Base-by-base conservation (phyloP, 2,113 vertebrate genomes). In the Aptenodytes forsteri region DNA sequence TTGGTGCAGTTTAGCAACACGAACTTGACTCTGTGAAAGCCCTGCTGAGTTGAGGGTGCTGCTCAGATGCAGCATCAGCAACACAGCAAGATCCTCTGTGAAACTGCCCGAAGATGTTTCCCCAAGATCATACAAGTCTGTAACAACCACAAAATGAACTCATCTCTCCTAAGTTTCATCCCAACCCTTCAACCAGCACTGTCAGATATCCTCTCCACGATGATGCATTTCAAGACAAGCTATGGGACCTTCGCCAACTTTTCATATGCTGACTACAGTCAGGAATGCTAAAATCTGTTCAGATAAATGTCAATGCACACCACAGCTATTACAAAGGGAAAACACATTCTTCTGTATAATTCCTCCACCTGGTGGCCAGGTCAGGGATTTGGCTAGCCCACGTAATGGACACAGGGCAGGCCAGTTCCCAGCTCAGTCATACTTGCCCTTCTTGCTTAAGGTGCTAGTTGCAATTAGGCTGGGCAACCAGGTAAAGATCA, bases 281-380 rank as follows among this genome's bases (percentile, higher is more conserved):
- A 82, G 61, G 54, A 76, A 44, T 12, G 21, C 10, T 76, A 5
- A 64, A 84, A 38, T 14, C 1, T 49, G 0, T 69, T 69, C n/a
- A 16, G 19, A 26, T 17, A 62, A 87, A 73, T 14, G 9, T 5
- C 38, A 44, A 6, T 20, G 36, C 30, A 56, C 18, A 14, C 0
- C 0, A 7, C 9, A 66, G 34, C 34, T 61, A 38, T 42, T 61
- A 54, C 1, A 12, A 67, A 91, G 7, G 40, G 23, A 89, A 78
- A 89, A 46, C 5, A 20, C 1, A 44, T 91, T 93, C 13, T 55
- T 93, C 70, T 96, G 95, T 91, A 16, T 95, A 88, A 97, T 85
- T 96, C 78, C 92, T 90, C 96, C 96, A 97, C 71, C 96, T 95
- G 78, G 66, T 97, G 95, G 95, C n/a, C 93, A 96, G 93, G 96